Evolutionary conservation across 2,797 vertebrate species (phyloP).

Genomic region (Xiphorhynchus erythropygius): DNA sequence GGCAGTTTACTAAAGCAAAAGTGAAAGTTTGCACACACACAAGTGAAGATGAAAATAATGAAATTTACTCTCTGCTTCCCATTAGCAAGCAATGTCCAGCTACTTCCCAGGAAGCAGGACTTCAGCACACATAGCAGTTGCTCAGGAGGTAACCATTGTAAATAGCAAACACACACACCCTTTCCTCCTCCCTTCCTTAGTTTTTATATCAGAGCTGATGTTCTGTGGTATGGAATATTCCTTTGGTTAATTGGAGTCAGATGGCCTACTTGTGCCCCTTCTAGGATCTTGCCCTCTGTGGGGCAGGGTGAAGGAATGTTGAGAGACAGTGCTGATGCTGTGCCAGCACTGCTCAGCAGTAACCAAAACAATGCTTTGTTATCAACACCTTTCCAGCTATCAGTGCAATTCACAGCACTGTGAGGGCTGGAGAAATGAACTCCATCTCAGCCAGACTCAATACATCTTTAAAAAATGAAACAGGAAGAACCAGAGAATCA

Average conservation of each 20-base stretch:
- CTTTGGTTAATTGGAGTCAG: background rate
- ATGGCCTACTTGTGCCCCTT: too few relatives aligned
- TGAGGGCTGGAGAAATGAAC: background rate
- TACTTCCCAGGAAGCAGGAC: background rate
- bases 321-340: background rate
- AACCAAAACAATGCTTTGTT: background rate
- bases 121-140: background rate
- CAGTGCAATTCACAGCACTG: background rate
- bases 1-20: background rate
- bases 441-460: background rate
- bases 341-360: background rate
- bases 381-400: background rate
- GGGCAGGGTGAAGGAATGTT: background rate
- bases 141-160: background rate
- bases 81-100: background rate
- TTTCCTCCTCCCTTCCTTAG: background rate
- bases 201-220: background rate
- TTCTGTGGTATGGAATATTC: background rate
- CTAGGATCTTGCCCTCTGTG: background rate
- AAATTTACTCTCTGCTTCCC: background rate
- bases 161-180: background rate
- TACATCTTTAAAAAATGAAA: background rate
- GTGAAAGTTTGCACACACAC: background rate
- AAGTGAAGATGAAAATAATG: background rate
- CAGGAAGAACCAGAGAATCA: background rate